Evolutionary conservation across 2,113 vertebrate genomes (phyloP).

Genomic region (Lampris megalopsis): DNA sequence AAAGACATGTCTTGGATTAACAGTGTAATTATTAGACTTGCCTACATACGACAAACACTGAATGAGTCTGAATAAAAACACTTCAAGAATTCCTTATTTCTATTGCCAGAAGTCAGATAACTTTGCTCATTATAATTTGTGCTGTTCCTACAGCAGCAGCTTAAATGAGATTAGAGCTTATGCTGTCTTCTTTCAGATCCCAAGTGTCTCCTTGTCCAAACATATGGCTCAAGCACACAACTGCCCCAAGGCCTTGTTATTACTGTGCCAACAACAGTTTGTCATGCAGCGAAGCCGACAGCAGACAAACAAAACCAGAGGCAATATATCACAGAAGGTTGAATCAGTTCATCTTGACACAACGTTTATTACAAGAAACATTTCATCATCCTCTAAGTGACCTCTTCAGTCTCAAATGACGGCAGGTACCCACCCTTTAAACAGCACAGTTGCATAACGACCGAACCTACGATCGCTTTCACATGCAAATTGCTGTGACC

Average conservation of each 20-base stretch:
- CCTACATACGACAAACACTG: constrained; percentile 20
- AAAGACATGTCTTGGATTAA: background rate
- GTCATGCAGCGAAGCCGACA: constrained; percentile 79
- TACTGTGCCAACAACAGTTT: constrained; percentile 83
- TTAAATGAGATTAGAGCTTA: constrained; percentile 53
- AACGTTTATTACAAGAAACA: too few species aligned
- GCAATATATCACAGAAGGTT: constrained; percentile 54
- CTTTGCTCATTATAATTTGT: constrained; percentile 28
- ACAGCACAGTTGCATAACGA: too few species aligned
- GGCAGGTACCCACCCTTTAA: too few species aligned
- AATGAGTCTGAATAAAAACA: constrained; percentile 12
- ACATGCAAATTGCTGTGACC: too few species aligned
- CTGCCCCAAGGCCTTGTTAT: constrained; percentile 79
- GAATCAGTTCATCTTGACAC: too few species aligned
- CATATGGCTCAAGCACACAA: constrained; percentile 78
- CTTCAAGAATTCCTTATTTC: constrained; percentile 12
- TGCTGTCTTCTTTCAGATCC: constrained; percentile 71
- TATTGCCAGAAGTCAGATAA: constrained; percentile 21
- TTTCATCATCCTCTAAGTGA: too few species aligned
- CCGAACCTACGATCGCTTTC: too few species aligned
- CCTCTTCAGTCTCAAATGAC: too few species aligned
- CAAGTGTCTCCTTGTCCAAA: constrained; percentile 79
- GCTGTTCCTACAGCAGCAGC: constrained; percentile 44
- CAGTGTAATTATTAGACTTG: constrained; percentile 1
- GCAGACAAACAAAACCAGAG: constrained; percentile 79